These are phyloP conservation scores for Acrocera orbiculus DNA, from an alignment of 2,888 invertebrate species.

Conservation along the genomic window DNA sequence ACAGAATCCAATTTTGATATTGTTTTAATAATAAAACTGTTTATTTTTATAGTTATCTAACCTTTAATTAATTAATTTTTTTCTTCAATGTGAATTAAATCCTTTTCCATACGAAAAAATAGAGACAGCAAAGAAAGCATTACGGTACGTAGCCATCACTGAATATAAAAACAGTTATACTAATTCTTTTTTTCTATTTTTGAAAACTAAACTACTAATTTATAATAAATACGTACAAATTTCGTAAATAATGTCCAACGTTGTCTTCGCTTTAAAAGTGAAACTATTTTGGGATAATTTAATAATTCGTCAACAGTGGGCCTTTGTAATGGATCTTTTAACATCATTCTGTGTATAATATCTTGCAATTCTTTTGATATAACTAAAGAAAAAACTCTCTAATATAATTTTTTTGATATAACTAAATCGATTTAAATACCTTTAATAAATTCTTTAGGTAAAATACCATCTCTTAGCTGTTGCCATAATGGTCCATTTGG, in stretches of 20 bases:
- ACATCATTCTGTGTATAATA: conserved; percentile 39
- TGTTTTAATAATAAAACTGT: no score
- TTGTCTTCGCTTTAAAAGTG: conserved; percentile 20
- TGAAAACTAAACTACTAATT: not conserved
- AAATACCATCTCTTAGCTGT: conserved; percentile 36
- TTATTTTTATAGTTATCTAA: no score
- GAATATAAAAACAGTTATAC: no score
- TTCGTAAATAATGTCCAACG: conserved; percentile 21
- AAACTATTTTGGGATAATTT: conserved; percentile 22
- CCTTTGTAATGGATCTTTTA: conserved; percentile 33
- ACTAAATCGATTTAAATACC: conserved; percentile 17
- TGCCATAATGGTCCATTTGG: conserved; percentile 52
- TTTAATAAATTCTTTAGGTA: conserved; percentile 34
- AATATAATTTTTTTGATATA: not conserved
- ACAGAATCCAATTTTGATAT: no score
- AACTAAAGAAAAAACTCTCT: no score
- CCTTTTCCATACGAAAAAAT: no score
- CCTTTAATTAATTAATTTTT: no score
- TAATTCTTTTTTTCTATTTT: not conserved
- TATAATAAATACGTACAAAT: conserved; percentile 17
- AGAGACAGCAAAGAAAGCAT: no score
- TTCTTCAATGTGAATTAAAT: no score
- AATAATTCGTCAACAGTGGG: conserved; percentile 38
- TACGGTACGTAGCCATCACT: no score
- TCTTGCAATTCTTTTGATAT: conserved; percentile 35